Evolutionary conservation across 1,140 invertebrate genomes (phyloP).

Genomic region (Steinernema khuongi): DNA sequence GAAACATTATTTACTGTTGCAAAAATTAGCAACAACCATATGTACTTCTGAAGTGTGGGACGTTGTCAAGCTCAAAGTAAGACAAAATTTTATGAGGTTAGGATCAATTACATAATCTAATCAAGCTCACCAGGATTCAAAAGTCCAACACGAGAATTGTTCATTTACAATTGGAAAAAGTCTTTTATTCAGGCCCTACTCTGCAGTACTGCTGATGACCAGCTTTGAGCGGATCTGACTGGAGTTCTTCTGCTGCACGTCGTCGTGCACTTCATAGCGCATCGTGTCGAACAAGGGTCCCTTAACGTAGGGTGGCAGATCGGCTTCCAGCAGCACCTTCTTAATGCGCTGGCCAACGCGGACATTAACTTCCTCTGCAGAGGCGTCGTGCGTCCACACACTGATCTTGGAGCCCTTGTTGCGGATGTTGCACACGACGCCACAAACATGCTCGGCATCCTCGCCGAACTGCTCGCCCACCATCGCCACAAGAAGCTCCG

Average conservation of each 20-base stretch:
- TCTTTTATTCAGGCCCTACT: too few species aligned
- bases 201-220: too few species aligned
- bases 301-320: conserved; percentile 16
- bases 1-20: too few species aligned
- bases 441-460: conserved; percentile 79
- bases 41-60: too few species aligned
- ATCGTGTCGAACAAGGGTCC: conserved; percentile 33
- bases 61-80: too few species aligned
- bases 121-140: too few species aligned
- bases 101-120: too few species aligned
- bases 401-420: conserved; percentile 75
- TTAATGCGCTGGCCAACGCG: conserved; percentile 61
- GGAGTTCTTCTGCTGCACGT: conserved; percentile 36
- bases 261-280: conserved; percentile 35
- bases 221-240: conserved; percentile 31
- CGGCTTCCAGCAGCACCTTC: conserved; percentile 31
- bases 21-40: too few species aligned
- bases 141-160: too few species aligned
- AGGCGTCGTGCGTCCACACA: conserved; percentile 79
- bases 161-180: too few species aligned
- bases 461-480: conserved; percentile 94
- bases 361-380: conserved; percentile 69
- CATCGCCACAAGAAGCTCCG: conserved; percentile 84
- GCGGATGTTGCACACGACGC: conserved; percentile 88
- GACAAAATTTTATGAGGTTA: too few species aligned